A percentile compares a stretch with the other conserved stretches of the same genome.
Conservation (phyloP, 1,140 invertebrate species). For the Ephestia elutella region DNA sequence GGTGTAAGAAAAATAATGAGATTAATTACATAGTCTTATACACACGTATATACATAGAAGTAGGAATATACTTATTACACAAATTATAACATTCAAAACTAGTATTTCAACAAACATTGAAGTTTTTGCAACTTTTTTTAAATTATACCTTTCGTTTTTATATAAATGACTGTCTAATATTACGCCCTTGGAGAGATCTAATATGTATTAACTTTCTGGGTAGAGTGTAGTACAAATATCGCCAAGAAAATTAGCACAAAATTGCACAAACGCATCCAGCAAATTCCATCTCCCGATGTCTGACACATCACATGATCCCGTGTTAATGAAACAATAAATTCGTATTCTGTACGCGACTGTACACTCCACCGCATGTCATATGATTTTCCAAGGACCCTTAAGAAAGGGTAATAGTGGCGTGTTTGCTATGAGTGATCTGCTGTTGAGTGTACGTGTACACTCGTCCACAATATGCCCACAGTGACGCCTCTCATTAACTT, state of each 20-base stretch:
- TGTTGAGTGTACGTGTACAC: neutral
- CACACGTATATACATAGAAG: too few relatives aligned
- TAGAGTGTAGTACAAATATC: neutral
- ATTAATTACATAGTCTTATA: too few relatives aligned
- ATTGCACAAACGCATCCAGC: neutral
- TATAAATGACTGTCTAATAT: too few relatives aligned
- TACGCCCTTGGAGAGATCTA: too few relatives aligned
- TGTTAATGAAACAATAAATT: conserved; percentile 71
- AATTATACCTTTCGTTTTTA: too few relatives aligned
- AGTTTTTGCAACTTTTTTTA: too few relatives aligned
- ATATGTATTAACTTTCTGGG: too few relatives aligned
- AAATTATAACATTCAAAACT: too few relatives aligned
- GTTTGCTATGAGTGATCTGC: neutral
- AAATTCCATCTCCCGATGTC: conserved; percentile 8
- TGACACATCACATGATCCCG: conserved; percentile 47
- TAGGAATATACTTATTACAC: too few relatives aligned
- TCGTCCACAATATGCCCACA: conserved; percentile 12
- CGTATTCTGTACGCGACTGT: conserved; percentile 43
- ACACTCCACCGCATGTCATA: conserved; percentile 34
- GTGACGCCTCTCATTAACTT: conserved; percentile 68
- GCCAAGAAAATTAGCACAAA: neutral
- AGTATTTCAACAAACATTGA: too few relatives aligned
- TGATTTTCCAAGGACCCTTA: conserved; percentile 19
- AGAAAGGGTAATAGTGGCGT: too few relatives aligned
- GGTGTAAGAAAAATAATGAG: too few relatives aligned